Conservation (phyloP, 2,113 vertebrate species). For the Tachysurus fulvidraco region DNA sequence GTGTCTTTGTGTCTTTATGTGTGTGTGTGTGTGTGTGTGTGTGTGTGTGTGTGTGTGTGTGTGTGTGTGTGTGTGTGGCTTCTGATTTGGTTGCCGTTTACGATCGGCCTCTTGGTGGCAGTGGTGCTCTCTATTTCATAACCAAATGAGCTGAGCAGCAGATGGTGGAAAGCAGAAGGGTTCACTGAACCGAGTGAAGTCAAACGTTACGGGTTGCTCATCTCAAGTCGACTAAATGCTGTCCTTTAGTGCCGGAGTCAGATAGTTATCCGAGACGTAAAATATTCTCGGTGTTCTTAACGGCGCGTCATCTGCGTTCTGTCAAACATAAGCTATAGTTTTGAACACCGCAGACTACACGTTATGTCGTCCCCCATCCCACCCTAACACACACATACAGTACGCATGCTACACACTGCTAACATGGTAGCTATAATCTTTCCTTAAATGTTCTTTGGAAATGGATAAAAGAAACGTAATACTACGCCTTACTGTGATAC, state of each 20-base stretch:
- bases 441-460: neutral
- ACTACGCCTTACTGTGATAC: neutral
- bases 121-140: slow-evolving; percentile 63
- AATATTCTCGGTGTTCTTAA: neutral
- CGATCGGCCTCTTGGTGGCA: slow-evolving; percentile 66
- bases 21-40: too few relatives aligned
- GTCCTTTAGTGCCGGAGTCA: slow-evolving; percentile 4
- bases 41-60: neutral
- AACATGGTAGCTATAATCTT: neutral
- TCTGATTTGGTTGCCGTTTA: neutral
- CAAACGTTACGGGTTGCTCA: slow-evolving; percentile 31
- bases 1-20: neutral
- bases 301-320: neutral
- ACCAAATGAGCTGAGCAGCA: slow-evolving; percentile 1
- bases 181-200: slow-evolving; percentile 40
- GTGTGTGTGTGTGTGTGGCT: neutral
- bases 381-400: too few relatives aligned
- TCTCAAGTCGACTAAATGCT: slow-evolving; percentile 15
- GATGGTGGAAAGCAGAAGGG: slow-evolving; percentile 49
- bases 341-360: neutral
- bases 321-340: neutral
- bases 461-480: neutral
- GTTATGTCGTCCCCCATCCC: neutral
- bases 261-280: neutral
- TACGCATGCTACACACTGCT: neutral